A percentile compares a stretch with the other conserved stretches of the same genome.
Conservation (phyloP, 2,888 invertebrate genomes). For the Hydrotaea cyrtoneurina region DNA sequence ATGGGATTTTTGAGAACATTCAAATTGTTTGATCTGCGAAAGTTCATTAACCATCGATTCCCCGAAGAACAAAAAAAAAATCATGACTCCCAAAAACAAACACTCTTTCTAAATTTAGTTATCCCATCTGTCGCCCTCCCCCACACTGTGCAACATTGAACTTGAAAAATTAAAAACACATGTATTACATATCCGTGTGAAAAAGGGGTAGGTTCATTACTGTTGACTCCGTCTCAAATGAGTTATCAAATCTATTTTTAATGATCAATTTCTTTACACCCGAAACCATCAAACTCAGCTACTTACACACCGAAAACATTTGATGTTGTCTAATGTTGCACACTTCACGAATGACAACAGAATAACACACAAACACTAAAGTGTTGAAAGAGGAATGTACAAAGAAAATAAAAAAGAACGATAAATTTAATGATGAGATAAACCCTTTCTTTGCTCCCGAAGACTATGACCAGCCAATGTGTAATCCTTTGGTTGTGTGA, state of each 20-base stretch:
- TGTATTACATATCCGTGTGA: slow-evolving; percentile 44
- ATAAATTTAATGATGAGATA: slow-evolving; percentile 4
- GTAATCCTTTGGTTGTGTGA: slow-evolving; percentile 22
- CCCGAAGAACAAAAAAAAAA: too few relatives aligned
- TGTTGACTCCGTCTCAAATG: neutral
- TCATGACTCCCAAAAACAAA: too few relatives aligned
- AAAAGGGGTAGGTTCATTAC: slow-evolving; percentile 56
- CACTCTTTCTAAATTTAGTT: too few relatives aligned
- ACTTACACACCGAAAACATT: slow-evolving; percentile 5
- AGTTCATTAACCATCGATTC: too few relatives aligned
- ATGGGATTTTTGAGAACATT: too few relatives aligned
- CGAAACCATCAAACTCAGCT: neutral
- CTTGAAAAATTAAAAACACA: slow-evolving; percentile 7
- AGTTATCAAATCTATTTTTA: slow-evolving; percentile 27
- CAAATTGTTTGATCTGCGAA: too few relatives aligned
- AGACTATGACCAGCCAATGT: neutral
- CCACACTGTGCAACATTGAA: neutral
- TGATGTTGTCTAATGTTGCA: slow-evolving; percentile 14
- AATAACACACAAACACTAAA: neutral
- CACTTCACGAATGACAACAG: neutral
- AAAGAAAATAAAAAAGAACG: neutral
- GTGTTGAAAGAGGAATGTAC: neutral
- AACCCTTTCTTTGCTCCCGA: slow-evolving; percentile 24
- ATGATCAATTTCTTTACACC: neutral
- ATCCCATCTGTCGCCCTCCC: neutral